Conservation (phyloP, 2,113 vertebrate species). For the Tichodroma muraria region DNA sequence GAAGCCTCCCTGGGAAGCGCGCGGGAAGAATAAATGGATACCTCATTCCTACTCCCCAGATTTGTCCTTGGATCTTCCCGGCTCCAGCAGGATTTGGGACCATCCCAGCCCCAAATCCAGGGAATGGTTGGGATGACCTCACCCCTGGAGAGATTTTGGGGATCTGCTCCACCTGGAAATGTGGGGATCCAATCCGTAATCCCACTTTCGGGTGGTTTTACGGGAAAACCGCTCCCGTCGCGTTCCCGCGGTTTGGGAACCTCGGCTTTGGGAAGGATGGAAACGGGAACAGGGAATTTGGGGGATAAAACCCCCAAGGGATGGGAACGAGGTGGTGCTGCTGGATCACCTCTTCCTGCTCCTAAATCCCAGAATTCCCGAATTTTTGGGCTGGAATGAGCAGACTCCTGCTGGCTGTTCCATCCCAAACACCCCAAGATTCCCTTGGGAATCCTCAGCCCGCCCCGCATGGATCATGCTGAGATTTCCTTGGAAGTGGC, state of each 20-base stretch:
- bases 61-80: background rate
- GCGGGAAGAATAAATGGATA: background rate
- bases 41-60: background rate
- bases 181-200: accelerated
- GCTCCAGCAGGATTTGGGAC: background rate
- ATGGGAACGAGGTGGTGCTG: accelerated
- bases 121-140: background rate
- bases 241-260: background rate
- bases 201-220: accelerated
- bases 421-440: background rate
- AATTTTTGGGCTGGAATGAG: background rate
- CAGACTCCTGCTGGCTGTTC: background rate
- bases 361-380: background rate
- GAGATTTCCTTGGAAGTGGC: no score
- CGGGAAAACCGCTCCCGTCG: accelerated
- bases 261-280: background rate
- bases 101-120: accelerated
- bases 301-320: background rate
- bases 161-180: background rate
- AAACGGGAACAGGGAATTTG: accelerated
- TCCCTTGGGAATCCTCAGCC: background rate
- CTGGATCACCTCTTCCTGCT: background rate
- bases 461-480: accelerated
- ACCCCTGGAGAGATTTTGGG: background rate
- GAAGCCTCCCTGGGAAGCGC: background rate